Conservation (phyloP, 30 jellyfish, hydroid and myxozoan species). For the Turritopsis dohrnii region DNA sequence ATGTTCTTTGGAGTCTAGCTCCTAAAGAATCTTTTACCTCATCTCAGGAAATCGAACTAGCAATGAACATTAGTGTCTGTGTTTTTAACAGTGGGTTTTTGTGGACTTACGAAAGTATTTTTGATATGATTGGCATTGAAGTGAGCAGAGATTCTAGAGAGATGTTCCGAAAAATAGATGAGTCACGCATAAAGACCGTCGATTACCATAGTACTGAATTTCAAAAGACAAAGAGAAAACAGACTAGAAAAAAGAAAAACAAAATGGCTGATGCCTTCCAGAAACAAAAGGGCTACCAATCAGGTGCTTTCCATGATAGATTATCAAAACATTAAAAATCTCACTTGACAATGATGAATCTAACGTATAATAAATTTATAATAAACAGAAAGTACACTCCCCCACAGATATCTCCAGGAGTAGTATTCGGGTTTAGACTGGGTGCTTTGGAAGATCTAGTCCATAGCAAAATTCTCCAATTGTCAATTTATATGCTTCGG, state of each 20-base stretch:
- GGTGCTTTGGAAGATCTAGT: not conserved
- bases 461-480: conserved; percentile 1
- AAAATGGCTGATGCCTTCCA: conserved; percentile 13
- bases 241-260: not conserved
- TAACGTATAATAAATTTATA: too few relatives aligned
- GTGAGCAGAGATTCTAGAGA: not conserved
- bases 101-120: not conserved
- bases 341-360: too few relatives aligned
- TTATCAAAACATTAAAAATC: too few relatives aligned
- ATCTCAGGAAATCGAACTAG: not conserved
- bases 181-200: not conserved
- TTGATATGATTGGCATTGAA: not conserved
- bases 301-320: too few relatives aligned
- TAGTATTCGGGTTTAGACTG: too few relatives aligned
- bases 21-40: conserved; percentile 8
- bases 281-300: too few relatives aligned
- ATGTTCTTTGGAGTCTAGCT: not conserved
- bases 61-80: not conserved
- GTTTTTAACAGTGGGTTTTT: not conserved
- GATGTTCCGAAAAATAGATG: not conserved
- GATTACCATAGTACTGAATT: not conserved
- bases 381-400: too few relatives aligned
- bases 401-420: too few relatives aligned
- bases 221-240: not conserved
- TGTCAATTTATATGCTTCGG: not conserved